Percentiles rank a stretch among this genome's conserved stretches.
phyloP scores from a whole-genome alignment of 2,888 invertebrate genomes.

The Pseudococcus jackbeardsleyi region DNA sequence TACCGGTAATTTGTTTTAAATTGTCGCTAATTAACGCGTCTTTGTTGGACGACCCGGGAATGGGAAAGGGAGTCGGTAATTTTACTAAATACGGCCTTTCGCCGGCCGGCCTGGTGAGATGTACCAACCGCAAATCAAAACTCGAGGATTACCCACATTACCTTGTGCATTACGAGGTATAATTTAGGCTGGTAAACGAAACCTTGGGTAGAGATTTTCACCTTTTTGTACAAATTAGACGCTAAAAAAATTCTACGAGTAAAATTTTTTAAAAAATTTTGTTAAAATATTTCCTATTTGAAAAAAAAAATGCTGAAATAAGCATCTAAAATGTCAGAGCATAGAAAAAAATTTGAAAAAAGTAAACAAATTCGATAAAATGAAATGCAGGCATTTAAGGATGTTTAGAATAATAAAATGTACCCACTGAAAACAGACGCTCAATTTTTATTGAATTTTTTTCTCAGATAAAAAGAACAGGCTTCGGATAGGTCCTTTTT shows the following conservation, averaged over 20 bases:
- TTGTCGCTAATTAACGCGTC: conserved; percentile 54
- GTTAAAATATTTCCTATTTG: too few species aligned
- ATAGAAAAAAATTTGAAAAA: too few species aligned
- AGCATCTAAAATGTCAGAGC: too few species aligned
- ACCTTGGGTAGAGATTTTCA: background rate
- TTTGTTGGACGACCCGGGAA: background rate
- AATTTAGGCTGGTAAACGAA: background rate
- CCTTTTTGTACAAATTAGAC: background rate
- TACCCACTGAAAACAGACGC: background rate
- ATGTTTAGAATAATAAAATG: background rate
- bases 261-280: too few species aligned
- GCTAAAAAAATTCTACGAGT: background rate
- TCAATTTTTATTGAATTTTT: too few species aligned
- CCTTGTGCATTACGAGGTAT: background rate
- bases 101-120: background rate
- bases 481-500: background rate
- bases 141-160: background rate
- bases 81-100: background rate
- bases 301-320: too few species aligned
- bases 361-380: too few species aligned
- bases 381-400: background rate
- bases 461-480: too few species aligned
- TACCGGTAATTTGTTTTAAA: conserved; percentile 37
- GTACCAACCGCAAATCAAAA: conserved; percentile 5
- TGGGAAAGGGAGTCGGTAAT: background rate